A percentile compares a stretch with the other conserved stretches of the same genome.
phyloP scores from a whole-genome alignment of 1,140 invertebrate species.

The Listronotus bonariensis region DNA sequence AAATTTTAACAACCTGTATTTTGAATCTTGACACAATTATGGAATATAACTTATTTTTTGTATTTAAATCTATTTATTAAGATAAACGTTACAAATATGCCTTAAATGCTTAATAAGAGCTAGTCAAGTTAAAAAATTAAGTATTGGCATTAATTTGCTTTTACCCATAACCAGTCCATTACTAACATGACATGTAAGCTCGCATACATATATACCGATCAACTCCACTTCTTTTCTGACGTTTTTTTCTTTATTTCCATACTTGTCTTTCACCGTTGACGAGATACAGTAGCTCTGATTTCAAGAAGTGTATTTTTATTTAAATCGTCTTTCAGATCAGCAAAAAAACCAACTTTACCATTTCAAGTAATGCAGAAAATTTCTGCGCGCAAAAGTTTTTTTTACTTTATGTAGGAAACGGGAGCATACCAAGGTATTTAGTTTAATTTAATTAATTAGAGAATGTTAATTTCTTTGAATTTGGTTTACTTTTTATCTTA shows the following conservation, averaged over 20 bases:
- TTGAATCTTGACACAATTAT: no score
- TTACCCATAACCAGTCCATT: conserved; percentile 16
- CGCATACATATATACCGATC: conserved; percentile 9
- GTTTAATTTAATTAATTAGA: conserved; percentile 28
- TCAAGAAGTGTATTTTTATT: conserved; percentile 33
- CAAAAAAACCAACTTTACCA: conserved; percentile 16
- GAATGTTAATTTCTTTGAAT: conserved; percentile 21
- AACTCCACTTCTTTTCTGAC: neutral
- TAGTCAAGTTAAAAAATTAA: neutral
- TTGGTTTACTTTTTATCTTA: conserved; percentile 10
- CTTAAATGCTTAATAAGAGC: no score
- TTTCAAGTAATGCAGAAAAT: conserved; percentile 22
- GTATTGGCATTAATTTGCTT: conserved; percentile 10
- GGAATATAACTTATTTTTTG: no score
- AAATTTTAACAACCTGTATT: no score
- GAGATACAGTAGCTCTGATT: conserved; percentile 26
- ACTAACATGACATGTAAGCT: conserved; percentile 26
- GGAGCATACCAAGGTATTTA: conserved; percentile 22
- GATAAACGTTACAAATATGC: no score
- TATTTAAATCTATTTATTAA: no score
- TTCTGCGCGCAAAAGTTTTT: neutral
- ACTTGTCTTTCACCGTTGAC: conserved; percentile 24
- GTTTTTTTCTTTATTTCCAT: conserved; percentile 26
- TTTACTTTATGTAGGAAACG: conserved; percentile 17
- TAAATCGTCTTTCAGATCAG: conserved; percentile 4